These are phyloP conservation scores for Gadus macrocephalus DNA, from an alignment of 2,113 vertebrate species.

Conservation along the genomic window DNA sequence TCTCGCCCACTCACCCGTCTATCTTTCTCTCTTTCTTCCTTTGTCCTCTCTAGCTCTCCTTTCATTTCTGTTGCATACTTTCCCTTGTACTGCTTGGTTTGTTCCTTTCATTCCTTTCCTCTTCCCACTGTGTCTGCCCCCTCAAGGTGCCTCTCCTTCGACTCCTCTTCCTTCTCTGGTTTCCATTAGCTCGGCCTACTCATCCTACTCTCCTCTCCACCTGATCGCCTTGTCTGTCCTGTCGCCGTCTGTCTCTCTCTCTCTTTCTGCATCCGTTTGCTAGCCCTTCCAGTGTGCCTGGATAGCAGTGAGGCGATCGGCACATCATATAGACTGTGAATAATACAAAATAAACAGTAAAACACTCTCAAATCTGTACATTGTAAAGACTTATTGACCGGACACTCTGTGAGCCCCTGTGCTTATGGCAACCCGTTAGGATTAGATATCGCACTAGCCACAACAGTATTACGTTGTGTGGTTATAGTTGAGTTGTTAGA, in stretches of 20 bases:
- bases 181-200: conserved; percentile 5
- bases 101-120: not conserved
- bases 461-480: conserved; percentile 36
- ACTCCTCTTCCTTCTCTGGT: not conserved
- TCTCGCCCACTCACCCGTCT: not conserved
- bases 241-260: not conserved
- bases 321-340: conserved; percentile 28
- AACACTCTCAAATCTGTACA: too few relatives aligned
- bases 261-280: conserved; percentile 28
- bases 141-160: not conserved
- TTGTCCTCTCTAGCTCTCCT: not conserved
- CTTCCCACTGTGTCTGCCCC: not conserved
- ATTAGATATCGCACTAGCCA: conserved; percentile 48
- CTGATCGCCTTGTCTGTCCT: not conserved
- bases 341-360: conserved; percentile 36
- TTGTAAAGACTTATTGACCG: conserved; percentile 55
- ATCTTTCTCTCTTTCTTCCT: not conserved
- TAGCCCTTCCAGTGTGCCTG: conserved; percentile 47
- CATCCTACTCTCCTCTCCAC: conserved; percentile 13
- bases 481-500: conserved; percentile 22
- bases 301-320: conserved; percentile 32
- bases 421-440: conserved; percentile 52
- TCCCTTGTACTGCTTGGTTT: not conserved
- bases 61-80: not conserved
- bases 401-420: conserved; percentile 43